Conservation (phyloP, 2,888 invertebrate genomes). For the Phortica magna region DNA sequence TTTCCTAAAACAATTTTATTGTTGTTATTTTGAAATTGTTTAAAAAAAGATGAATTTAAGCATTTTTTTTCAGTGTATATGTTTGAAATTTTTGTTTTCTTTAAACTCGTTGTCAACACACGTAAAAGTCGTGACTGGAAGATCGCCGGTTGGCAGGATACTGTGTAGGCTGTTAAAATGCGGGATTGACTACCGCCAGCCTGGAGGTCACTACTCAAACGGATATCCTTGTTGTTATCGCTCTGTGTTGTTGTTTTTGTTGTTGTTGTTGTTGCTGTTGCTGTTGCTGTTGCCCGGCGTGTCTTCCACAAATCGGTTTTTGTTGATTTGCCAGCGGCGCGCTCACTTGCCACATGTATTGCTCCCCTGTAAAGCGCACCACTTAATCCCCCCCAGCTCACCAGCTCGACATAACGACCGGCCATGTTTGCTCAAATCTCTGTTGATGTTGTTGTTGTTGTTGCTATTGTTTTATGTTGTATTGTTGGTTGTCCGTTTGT, state of each 20-base stretch:
- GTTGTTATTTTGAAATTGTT: too few species aligned
- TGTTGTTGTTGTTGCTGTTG: slow-evolving; percentile 47
- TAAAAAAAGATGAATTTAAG: too few species aligned
- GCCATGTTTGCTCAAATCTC: not conserved
- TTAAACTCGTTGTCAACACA: not conserved
- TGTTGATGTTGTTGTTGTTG: slow-evolving; percentile 17
- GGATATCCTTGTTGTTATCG: slow-evolving; percentile 30
- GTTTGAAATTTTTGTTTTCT: too few species aligned
- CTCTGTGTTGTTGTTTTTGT: slow-evolving; percentile 37
- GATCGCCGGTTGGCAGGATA: not conserved
- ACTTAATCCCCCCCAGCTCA: not conserved
- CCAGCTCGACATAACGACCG: not conserved
- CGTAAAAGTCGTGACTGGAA: not conserved
- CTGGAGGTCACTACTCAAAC: slow-evolving; percentile 25
- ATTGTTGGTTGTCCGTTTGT: slow-evolving; percentile 72
- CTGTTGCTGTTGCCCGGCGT: slow-evolving; percentile 45
- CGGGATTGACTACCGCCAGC: not conserved
- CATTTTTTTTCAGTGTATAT: too few species aligned
- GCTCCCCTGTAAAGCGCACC: slow-evolving; percentile 47
- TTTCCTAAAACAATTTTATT: too few species aligned
- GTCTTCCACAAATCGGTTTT: slow-evolving; percentile 70
- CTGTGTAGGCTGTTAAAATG: not conserved
- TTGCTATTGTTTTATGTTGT: slow-evolving; percentile 49
- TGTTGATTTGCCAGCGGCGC: slow-evolving; percentile 70
- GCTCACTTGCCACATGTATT: slow-evolving; percentile 59